Evolutionary conservation across 1,140 invertebrate species (phyloP), one percentile per base, ranked within the genome.

Genomic region (Drosophila hydei): DNA sequence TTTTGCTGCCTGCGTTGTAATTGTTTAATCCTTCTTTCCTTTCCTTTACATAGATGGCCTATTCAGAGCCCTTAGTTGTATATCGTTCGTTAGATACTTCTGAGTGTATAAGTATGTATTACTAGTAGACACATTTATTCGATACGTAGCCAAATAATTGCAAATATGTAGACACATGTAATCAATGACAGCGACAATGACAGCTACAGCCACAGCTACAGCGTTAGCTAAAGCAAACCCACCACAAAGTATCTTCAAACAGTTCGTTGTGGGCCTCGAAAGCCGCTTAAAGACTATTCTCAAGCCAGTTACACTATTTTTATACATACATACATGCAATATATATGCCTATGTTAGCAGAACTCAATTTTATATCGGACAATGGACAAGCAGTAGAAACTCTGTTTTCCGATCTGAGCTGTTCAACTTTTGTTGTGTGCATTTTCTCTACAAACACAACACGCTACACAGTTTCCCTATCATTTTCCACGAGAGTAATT

Each of bases 241-340:
- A 84, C 80, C 80, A 87, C 58, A 52, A 62, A 63, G 74, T 75
- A 84, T 51, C 56, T 67, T 85, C 40, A 16, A 77, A 70, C 60
- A 52, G 61, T 73, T 76, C 59, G 60, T 58, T 80, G 81, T 80
- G 77, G 81, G 73, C 64, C 60, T 33, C 60, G 48, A 16, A 45
- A 70, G 67, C 72, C 77, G 58, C 69, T 79, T 52, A 64, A 87
- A 63, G 70, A 80, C 70, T 85, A 72, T 80, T 77, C 65, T 84
- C 55, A 67, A 58, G 56, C 61, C 40, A 60, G 36, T 52, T 79
- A 67, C 42, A 65, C 43, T 56, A 75, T 58, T 73, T 74, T 75
- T 64, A 55, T 54, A 72, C 43, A 12, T 23, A 55, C 16, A 43
- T 43, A 56, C 27, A 43, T 43, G 51, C 27, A 33, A 55, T 8